Percentiles rank a stretch among this genome's conserved stretches.
phyloP scores from a whole-genome alignment of 2,113 vertebrate genomes.

The Cynoglossus semilaevis region DNA sequence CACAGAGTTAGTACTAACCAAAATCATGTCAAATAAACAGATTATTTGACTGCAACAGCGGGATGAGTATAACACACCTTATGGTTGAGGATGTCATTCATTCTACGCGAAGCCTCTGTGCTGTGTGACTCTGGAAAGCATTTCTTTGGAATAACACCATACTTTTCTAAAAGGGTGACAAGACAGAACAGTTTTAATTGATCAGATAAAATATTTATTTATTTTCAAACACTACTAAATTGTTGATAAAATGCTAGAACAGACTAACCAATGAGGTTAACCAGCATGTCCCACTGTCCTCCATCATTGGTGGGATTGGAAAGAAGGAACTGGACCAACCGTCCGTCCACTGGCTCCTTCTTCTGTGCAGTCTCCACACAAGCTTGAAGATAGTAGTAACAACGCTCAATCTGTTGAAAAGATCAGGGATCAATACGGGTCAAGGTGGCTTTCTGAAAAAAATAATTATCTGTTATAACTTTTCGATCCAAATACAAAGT shows the following conservation, averaged over 20 bases:
- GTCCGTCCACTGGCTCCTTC: conserved; percentile 90
- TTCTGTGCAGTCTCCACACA: conserved; percentile 91
- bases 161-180: conserved; percentile 83
- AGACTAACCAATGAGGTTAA: conserved; percentile 91
- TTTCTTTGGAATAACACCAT: conserved; percentile 95
- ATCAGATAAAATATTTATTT: no score
- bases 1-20: no score
- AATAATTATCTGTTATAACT: no score
- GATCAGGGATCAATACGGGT: not conserved
- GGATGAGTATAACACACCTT: conserved; percentile 78
- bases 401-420: conserved; percentile 85
- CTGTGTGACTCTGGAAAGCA: conserved; percentile 95
- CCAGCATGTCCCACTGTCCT: conserved; percentile 98
- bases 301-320: conserved; percentile 93
- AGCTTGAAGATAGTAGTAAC: conserved; percentile 91
- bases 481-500: no score
- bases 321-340: conserved; percentile 91
- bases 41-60: not conserved
- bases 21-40: not conserved
- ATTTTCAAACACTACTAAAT: no score
- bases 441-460: no score
- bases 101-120: conserved; percentile 92
- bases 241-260: not conserved
- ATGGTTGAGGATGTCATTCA: conserved; percentile 97
- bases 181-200: not conserved